phyloP scores from a whole-genome alignment of 2,888 invertebrate genomes.

The Bombylius major region DNA sequence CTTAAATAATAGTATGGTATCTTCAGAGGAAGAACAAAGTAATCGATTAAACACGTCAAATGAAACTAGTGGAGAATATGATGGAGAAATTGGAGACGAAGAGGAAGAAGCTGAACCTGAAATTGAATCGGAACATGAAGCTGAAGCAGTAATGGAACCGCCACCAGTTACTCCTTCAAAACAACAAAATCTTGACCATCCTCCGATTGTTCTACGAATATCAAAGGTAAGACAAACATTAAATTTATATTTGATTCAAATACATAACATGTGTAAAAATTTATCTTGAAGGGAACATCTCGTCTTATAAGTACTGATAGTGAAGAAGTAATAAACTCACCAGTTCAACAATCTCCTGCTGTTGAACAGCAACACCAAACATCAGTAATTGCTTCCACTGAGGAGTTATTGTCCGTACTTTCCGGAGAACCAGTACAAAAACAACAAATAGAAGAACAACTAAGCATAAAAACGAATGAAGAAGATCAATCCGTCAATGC shows the following conservation, averaged over 20 bases:
- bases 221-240: slow-evolving; percentile 45
- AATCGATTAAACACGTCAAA: background rate
- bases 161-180: slow-evolving; percentile 20
- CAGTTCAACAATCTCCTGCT: slow-evolving; percentile 34
- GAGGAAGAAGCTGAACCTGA: background rate
- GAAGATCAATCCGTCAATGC: background rate
- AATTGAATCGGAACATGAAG: slow-evolving; percentile 7
- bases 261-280: slow-evolving; percentile 7
- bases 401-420: slow-evolving; percentile 13
- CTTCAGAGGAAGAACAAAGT: background rate
- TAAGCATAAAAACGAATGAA: slow-evolving; percentile 6
- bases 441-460: slow-evolving; percentile 10
- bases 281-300: slow-evolving; percentile 41
- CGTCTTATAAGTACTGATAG: slow-evolving; percentile 53
- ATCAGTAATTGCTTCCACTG: slow-evolving; percentile 15
- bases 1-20: slow-evolving; percentile 26
- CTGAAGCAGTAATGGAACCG: slow-evolving; percentile 14
- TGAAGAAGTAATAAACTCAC: slow-evolving; percentile 46
- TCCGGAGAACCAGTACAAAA: slow-evolving; percentile 4
- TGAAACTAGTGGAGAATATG: slow-evolving; percentile 40
- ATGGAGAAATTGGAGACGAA: background rate
- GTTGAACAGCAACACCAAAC: slow-evolving; percentile 8
- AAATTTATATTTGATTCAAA: background rate
- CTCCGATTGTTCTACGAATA: slow-evolving; percentile 78
- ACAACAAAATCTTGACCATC: slow-evolving; percentile 41